Evolutionary conservation across 1,140 invertebrate species (phyloP).

Genomic region (Lutraria rhynchaena): DNA sequence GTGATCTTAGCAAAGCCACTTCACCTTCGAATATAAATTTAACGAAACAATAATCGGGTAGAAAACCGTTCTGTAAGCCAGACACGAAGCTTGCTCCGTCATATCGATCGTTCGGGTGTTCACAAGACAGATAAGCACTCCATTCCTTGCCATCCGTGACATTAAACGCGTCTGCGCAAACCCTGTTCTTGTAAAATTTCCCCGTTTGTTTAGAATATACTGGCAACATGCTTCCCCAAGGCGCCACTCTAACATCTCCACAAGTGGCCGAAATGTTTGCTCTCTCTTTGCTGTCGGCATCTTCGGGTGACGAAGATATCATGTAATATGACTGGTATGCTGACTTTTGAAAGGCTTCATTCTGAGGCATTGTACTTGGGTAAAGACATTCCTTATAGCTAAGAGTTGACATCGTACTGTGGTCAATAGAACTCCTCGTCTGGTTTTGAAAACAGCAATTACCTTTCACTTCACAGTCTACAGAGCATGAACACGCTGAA

Average conservation of each 20-base stretch:
- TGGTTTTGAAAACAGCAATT: conserved; percentile 27
- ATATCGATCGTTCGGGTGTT: no score
- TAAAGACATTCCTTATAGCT: no score
- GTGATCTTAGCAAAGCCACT: no score
- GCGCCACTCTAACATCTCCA: conserved; percentile 8
- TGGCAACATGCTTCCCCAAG: conserved; percentile 21
- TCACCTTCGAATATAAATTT: no score
- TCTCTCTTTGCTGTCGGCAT: background rate
- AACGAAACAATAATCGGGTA: no score
- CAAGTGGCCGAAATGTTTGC: background rate
- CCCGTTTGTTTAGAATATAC: background rate
- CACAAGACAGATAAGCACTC: background rate
- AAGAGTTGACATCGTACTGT: no score
- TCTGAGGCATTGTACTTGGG: background rate
- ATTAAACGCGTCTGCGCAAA: conserved; percentile 6
- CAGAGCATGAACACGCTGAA: conserved; percentile 24
- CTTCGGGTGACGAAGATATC: background rate
- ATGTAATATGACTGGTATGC: conserved; percentile 4
- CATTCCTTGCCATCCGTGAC: background rate
- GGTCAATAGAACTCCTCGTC: no score
- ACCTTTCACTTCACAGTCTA: background rate
- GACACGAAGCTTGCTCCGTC: no score
- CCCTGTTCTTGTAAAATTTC: conserved; percentile 17
- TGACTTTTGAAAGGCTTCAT: background rate
- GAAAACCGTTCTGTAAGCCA: no score